Base-by-base conservation (phyloP, 2,797 vertebrate species). In the Liasis olivaceus region DNA sequence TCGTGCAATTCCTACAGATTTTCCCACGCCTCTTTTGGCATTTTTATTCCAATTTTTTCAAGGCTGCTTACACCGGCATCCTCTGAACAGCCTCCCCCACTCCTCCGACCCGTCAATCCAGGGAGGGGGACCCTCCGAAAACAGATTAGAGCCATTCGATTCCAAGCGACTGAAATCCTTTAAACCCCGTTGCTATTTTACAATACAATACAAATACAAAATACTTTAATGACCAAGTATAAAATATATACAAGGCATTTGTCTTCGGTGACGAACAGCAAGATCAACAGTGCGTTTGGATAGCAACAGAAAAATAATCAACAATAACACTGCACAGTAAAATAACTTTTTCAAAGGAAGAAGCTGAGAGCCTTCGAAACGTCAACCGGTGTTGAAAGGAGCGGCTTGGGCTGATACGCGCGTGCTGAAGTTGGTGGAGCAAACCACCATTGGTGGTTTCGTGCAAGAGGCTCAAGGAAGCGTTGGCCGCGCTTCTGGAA, bases 401-500 rank as follows among this genome's bases (percentile, higher is more conserved):
- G 31, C 15, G 2, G 1, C 17, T 31, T 17, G n/a, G 63, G n/a
- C n/a, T 69, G 13, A 0, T 15, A 14, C 0, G 14, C 5, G 2
- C 31, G 5, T 6, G n/a, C 36, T 36, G 36, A 36, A 36, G 36
- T 36, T 36, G 36, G 36, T 36, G 36, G 36, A 36, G 36, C 36
- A 36, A 36, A 36, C 36, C 36, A 36, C 36, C 36, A 36, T 36
- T 36, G 36, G 36, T 36, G 36, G 36, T 36, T 36, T 36, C 36
- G 36, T 36, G 36, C 36, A 36, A 36, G 36, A 2, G 36, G 36
- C 36, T 36, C 36, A 36, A 36, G 2, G 36, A 36, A 36, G 36
- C 36, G 36, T 36, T 36, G 36, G 36, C 36, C 36, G 2, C 36
- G 36, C 36, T 36, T 36, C 36, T 36, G 36, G 36, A 36, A 36